Evolutionary conservation across 30 jellyfish, hydroid and myxozoan genomes (phyloP).

Genomic region (Chironex yamaguchii): DNA sequence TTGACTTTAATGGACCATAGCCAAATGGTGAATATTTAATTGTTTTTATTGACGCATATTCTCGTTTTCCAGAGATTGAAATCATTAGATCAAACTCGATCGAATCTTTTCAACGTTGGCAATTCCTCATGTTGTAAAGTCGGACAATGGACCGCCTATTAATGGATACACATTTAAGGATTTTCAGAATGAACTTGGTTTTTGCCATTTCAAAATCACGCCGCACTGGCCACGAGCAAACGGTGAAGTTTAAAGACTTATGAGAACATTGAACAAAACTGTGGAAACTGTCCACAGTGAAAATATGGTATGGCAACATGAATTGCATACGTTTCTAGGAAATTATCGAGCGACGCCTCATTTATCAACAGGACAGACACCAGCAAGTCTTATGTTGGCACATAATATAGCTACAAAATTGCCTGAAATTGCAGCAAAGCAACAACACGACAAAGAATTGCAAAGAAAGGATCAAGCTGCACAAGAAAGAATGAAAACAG

Average conservation of each 20-base stretch:
- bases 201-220: constrained; percentile 8
- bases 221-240: constrained; percentile 72
- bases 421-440: constrained; percentile 21
- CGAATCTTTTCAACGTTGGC: too few species aligned
- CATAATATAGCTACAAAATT: neutral
- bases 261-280: constrained; percentile 35
- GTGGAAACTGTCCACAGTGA: constrained; percentile 31
- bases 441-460: too few species aligned
- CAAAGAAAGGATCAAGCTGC: too few species aligned
- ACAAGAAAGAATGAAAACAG: too few species aligned
- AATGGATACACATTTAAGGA: constrained; percentile 13
- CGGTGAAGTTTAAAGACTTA: constrained; percentile 43
- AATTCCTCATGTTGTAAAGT: too few species aligned
- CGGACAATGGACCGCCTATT: constrained; percentile 70
- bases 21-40: too few species aligned
- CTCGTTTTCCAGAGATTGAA: too few species aligned
- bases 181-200: constrained; percentile 7
- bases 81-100: too few species aligned
- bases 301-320: constrained; percentile 2
- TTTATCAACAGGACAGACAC: constrained; percentile 6
- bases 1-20: too few species aligned
- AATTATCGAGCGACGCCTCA: constrained; percentile 26
- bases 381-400: constrained; percentile 36
- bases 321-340: neutral
- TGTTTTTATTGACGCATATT: too few species aligned